Conservation (phyloP, 2,888 invertebrate species). For the Cephalotes varians region DNA sequence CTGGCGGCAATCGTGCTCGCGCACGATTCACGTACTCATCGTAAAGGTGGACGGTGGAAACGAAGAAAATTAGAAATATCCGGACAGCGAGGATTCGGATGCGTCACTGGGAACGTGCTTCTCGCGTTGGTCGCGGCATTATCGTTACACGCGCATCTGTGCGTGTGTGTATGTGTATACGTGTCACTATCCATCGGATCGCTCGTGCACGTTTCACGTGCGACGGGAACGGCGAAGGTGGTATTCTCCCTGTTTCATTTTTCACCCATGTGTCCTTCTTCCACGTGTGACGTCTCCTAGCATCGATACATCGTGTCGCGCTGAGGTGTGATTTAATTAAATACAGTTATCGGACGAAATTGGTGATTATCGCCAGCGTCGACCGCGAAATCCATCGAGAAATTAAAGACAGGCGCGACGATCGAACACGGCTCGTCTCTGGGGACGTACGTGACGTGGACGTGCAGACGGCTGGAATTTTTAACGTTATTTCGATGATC, state of each 20-base stretch:
- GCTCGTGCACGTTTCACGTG: constrained; percentile 65
- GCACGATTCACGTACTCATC: constrained; percentile 50
- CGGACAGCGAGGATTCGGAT: constrained; percentile 71
- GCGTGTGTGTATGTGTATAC: neutral
- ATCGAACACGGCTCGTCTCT: neutral
- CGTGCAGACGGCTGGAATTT: neutral
- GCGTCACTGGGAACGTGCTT: constrained; percentile 75
- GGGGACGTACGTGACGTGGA: neutral
- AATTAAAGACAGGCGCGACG: constrained; percentile 25
- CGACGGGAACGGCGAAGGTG: constrained; percentile 61
- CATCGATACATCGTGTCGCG: constrained; percentile 37
- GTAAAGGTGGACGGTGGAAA: constrained; percentile 55
- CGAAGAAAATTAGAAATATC: constrained; percentile 77
- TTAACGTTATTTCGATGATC: constrained; percentile 21
- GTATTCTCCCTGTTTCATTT: constrained; percentile 34
- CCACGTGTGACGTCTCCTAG: constrained; percentile 1
- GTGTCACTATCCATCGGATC: constrained; percentile 28
- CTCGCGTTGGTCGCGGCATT: constrained; percentile 73
- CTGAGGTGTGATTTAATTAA: constrained; percentile 77
- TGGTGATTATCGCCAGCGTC: constrained; percentile 74
- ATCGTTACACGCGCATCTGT: constrained; percentile 68
- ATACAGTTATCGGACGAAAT: constrained; percentile 72
- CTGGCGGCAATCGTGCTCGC: constrained; percentile 16
- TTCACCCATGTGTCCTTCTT: constrained; percentile 14
- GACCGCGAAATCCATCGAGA: constrained; percentile 51